Evolutionary conservation across 2,797 vertebrate genomes (phyloP), one percentile per base, ranked within the genome.

Genomic region (Falco naumanni): DNA sequence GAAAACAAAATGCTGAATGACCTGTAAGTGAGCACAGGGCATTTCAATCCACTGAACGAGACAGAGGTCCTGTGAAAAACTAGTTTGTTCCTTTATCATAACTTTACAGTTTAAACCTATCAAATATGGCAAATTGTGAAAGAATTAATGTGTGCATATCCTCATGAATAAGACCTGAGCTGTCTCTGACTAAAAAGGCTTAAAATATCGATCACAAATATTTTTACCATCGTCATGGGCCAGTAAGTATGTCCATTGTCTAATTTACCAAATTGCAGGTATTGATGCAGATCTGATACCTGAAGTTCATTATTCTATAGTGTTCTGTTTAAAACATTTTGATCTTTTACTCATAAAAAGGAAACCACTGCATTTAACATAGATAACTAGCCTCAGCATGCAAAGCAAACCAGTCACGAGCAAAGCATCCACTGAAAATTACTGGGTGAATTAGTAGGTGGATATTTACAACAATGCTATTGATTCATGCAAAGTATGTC

Each of bases 261-360:
- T 87, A 2, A 72, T 86, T 86, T 69, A 47, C 41, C 43, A 80
- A 68, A 89, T 63, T 66, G 64, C 56, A 83, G 34, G 8, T 87
- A 53, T 57, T 84, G 74, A 94, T 90, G 48, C 14, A 68, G 74
- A 90, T 70, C 39, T 80, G 70, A 77, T 83, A 74, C 37, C 29
- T 80, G 60, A 83, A 93, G 28, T 83, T 95, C 71, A 70, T 95
- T 82, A 64, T 85, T 87, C 43, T 74, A 90, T 76, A 53, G 22
- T 64, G 17, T 59, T 59, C 19, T 56, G 10, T 60, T 87, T 64
- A 87, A 94, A 93, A 41, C 21, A 66, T 77, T 92, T 92, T 3
- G 2, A 41, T 82, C 43, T 89, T 87, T 82, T 79, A 48, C 37
- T 79, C 41, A 63, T 26, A 56, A 90, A 77, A 92, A 72, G 47